Conservation (phyloP, 2,888 invertebrate species). For the Diarsia mendica region DNA sequence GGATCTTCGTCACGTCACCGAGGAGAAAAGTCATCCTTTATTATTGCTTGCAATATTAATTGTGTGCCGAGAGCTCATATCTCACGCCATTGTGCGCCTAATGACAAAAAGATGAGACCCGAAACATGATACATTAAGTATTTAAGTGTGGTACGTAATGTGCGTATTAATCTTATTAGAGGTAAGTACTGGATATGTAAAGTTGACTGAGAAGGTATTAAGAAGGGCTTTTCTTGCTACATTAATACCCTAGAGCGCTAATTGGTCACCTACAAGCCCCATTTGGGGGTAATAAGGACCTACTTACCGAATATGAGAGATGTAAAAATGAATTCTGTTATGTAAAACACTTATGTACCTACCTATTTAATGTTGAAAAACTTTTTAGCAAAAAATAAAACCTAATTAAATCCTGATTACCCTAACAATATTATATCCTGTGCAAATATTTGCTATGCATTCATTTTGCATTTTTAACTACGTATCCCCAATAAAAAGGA, state of each 20-base stretch:
- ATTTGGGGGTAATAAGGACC: too few species aligned
- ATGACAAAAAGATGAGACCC: slow-evolving; percentile 75
- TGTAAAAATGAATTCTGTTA: neutral
- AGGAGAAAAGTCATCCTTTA: slow-evolving; percentile 79
- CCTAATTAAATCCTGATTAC: too few species aligned
- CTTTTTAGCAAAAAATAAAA: too few species aligned
- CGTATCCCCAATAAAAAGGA: too few species aligned
- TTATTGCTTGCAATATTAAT: slow-evolving; percentile 80
- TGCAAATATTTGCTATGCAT: too few species aligned
- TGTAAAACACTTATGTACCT: neutral
- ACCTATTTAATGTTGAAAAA: neutral
- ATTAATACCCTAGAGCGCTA: too few species aligned
- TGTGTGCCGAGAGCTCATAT: slow-evolving; percentile 76
- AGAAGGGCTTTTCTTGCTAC: too few species aligned
- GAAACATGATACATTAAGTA: slow-evolving; percentile 64
- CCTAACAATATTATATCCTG: too few species aligned
- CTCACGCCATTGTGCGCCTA: slow-evolving; percentile 69
- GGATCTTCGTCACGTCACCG: slow-evolving; percentile 56
- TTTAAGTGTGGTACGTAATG: slow-evolving; percentile 55
- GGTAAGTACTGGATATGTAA: slow-evolving; percentile 20
- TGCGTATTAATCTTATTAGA: slow-evolving; percentile 40
- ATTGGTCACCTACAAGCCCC: too few species aligned
- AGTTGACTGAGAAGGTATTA: neutral
- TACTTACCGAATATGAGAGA: too few species aligned
- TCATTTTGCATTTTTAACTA: too few species aligned